A percentile compares a stretch with the other conserved stretches of the same genome.
Evolutionary conservation across 35 echinoderm and acorn worm species (phyloP).

Genomic region (Acanthaster planci): DNA sequence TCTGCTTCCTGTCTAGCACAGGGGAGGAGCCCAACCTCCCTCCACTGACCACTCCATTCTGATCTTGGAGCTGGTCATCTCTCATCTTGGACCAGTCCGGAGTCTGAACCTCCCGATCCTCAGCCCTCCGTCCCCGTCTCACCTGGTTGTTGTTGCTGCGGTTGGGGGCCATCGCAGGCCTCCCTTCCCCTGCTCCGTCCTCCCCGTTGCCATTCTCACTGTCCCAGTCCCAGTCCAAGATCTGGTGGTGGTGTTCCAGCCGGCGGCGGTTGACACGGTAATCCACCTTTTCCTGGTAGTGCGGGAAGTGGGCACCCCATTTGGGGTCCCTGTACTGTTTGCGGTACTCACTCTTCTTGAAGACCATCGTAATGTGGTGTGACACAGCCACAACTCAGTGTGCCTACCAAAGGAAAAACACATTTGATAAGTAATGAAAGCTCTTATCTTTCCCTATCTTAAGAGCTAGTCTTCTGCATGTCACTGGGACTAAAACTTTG

Average conservation of each 20-base stretch:
- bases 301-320: conserved; percentile 38
- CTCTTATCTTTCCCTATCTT: too few species aligned
- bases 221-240: conserved; percentile 85
- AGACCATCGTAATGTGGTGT: conserved; percentile 32
- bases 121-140: neutral
- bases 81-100: conserved; percentile 38
- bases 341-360: conserved; percentile 50
- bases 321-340: conserved; percentile 41
- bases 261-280: conserved; percentile 58
- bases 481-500: too few species aligned
- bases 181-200: neutral
- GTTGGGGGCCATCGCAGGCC: conserved; percentile 16
- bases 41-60: neutral
- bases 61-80: neutral
- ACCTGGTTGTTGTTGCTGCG: conserved; percentile 39
- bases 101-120: conserved; percentile 37
- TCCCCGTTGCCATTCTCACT: conserved; percentile 45
- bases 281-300: conserved; percentile 61
- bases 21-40: neutral
- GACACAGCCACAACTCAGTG: neutral
- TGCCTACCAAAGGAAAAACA: too few species aligned
- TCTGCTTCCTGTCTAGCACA: conserved; percentile 36
- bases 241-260: conserved; percentile 73
- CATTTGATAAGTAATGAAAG: too few species aligned
- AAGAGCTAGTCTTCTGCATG: too few species aligned